These are phyloP conservation scores for Heterochromis multidens DNA, from an alignment of 2,113 vertebrate species.

Conservation along the genomic window DNA sequence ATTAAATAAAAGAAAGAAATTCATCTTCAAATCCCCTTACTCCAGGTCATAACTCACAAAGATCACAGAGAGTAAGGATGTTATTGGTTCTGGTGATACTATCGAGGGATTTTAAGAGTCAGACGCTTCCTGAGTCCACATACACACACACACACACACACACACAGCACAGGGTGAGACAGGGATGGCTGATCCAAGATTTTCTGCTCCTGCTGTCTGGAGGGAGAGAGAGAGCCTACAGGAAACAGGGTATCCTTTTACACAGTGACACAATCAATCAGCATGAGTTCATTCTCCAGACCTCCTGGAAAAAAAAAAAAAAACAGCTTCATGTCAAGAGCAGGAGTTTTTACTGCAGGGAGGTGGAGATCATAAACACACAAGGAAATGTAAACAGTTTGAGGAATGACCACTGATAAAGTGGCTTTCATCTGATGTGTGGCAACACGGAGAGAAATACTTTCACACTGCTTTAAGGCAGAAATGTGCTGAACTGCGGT, in stretches of 20 bases:
- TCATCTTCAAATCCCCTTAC: neutral
- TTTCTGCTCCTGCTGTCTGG: constrained; percentile 64
- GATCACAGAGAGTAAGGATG: neutral
- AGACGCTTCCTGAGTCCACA: constrained; percentile 27
- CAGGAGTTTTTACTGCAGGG: constrained; percentile 24
- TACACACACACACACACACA: neutral
- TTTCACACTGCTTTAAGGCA: neutral
- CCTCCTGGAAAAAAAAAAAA: constrained; percentile 40
- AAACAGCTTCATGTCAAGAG: constrained; percentile 20
- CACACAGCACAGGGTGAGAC: constrained; percentile 5
- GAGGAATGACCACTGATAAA: constrained; percentile 5
- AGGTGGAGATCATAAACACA: constrained; percentile 9
- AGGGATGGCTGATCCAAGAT: constrained; percentile 48
- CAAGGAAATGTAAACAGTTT: constrained; percentile 36
- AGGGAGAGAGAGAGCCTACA: constrained; percentile 61
- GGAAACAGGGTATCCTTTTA: constrained; percentile 77
- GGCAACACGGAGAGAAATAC: neutral
- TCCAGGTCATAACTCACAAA: neutral
- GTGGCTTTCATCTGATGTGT: constrained; percentile 2
- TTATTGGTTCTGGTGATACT: neutral
- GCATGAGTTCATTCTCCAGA: constrained; percentile 73
- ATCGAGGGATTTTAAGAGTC: constrained; percentile 2
- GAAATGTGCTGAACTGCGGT: neutral
- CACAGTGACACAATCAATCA: constrained; percentile 75
- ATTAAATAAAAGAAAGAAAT: neutral